Evolutionary conservation across 2,888 invertebrate genomes (phyloP), one percentile per base, ranked within the genome.

Genomic region (Calameuta filiformis): DNA sequence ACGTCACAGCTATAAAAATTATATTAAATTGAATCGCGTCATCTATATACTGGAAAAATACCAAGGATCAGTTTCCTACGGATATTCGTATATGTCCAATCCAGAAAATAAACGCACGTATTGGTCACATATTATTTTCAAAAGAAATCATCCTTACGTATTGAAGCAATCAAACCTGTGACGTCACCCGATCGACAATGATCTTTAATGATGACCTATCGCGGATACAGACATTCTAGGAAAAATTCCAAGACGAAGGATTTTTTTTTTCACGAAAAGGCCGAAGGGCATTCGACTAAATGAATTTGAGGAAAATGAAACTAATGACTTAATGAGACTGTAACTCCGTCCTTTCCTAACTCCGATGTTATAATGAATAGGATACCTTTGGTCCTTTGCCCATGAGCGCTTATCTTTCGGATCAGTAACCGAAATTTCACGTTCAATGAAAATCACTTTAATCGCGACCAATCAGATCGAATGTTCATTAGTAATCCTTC

Each of bases 1-100:
- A 77, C 40, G 74, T 40, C 40, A 37, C 12, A 31, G 75, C 15
- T 71, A 75, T 77, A 69, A 69, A 69, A 77, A 69, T 77, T 69
- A 75, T 77, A 75, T 75, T n/a, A 75, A 75, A 34, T 37, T 31
- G 30, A 35, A 33, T 35, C 30, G 71, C 75, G 69, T 34, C 23
- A 23, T 40, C 40, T 40, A 6, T 40, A 40, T 23, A 4, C 2
- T 40, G 6, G 1, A 2, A 40, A 40, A 40, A 40, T 40, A 40
- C 6, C 23, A 15, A 23, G 40, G 40, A 40, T 40, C 40, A 40
- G 9, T 40, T 40, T 40, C 23, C 40, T 40, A 15, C 4, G 2
- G 40, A 40, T 23, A 23, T 40, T 40, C 40, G 23, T 9, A 40
- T 23, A 56, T 6, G 23, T 56, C 9, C 15, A 56, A 9, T 23